phyloP scores from a whole-genome alignment of 92 coral and sea anemone species.

The Phenganax subtilis region DNA sequence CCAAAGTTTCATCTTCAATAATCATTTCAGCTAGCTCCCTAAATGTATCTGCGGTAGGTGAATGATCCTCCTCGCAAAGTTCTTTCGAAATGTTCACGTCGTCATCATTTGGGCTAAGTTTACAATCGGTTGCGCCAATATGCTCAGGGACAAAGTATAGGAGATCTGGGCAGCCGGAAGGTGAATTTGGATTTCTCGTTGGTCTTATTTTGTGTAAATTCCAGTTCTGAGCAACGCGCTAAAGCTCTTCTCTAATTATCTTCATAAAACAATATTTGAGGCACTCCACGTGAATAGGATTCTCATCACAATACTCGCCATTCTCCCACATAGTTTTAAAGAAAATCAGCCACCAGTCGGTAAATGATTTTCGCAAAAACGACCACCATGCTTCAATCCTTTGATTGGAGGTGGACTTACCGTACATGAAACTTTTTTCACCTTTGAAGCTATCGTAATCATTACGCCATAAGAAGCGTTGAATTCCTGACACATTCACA shows the following conservation, averaged over 20 bases:
- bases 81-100: background rate
- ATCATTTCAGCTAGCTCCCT: conserved; percentile 1
- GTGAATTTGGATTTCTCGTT: background rate
- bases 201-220: conserved; percentile 16
- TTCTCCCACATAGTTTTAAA: conserved; percentile 7
- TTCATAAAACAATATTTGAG: background rate
- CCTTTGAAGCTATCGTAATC: conserved; percentile 10
- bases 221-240: conserved; percentile 17
- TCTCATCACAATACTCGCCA: conserved; percentile 17
- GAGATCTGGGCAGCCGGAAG: conserved; percentile 8
- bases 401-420: conserved; percentile 45
- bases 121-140: background rate
- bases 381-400: conserved; percentile 58
- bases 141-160: conserved; percentile 9
- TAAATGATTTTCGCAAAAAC: conserved; percentile 30
- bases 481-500: conserved; percentile 38
- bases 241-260: background rate
- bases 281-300: conserved; percentile 26
- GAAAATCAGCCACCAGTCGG: conserved; percentile 30
- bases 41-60: background rate
- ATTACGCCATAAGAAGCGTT: conserved; percentile 38
- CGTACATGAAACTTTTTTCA: conserved; percentile 41
- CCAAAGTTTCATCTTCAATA: conserved; percentile 7
- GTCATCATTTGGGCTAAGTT: background rate
- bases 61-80: background rate